Conservation (phyloP, 2,888 invertebrate species). For the Ischnus inquisitorius region DNA sequence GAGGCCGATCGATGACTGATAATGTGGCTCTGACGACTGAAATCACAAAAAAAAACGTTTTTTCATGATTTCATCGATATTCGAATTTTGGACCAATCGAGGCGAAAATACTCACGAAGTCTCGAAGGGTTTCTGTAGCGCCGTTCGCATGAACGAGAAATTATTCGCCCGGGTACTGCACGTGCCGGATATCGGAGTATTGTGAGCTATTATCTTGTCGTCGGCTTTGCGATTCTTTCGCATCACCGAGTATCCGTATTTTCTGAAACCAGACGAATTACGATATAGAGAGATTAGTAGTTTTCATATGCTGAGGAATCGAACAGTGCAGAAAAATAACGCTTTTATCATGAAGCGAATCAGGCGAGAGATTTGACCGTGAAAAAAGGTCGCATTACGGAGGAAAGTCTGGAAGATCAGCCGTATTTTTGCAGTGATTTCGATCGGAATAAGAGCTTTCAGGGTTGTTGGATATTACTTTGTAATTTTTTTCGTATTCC, state of each 20-base stretch:
- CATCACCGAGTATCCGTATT: constrained; percentile 90
- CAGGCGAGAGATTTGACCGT: too few relatives aligned
- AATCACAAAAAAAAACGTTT: constrained; percentile 45
- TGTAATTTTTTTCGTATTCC: too few relatives aligned
- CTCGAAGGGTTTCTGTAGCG: constrained; percentile 83
- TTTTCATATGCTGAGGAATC: too few relatives aligned
- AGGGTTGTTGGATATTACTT: too few relatives aligned
- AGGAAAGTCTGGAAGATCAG: too few relatives aligned
- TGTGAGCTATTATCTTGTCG: constrained; percentile 76
- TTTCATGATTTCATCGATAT: neutral
- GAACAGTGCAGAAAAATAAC: too few relatives aligned
- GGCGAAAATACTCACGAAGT: constrained; percentile 79
- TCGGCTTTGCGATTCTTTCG: constrained; percentile 83
- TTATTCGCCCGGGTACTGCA: constrained; percentile 81
- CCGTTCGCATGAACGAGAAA: constrained; percentile 84
- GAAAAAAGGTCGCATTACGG: too few relatives aligned
- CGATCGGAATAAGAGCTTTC: too few relatives aligned
- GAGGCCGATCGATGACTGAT: constrained; percentile 83
- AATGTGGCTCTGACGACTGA: constrained; percentile 80
- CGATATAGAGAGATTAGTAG: too few relatives aligned
- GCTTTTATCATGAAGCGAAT: too few relatives aligned
- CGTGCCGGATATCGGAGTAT: constrained; percentile 81
- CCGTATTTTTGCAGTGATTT: too few relatives aligned
- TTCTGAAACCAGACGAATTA: constrained; percentile 85
- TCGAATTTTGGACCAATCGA: neutral